These are phyloP conservation scores for Heliconius hermathena DNA, from an alignment of 1,140 invertebrate species.

Conservation along the genomic window DNA sequence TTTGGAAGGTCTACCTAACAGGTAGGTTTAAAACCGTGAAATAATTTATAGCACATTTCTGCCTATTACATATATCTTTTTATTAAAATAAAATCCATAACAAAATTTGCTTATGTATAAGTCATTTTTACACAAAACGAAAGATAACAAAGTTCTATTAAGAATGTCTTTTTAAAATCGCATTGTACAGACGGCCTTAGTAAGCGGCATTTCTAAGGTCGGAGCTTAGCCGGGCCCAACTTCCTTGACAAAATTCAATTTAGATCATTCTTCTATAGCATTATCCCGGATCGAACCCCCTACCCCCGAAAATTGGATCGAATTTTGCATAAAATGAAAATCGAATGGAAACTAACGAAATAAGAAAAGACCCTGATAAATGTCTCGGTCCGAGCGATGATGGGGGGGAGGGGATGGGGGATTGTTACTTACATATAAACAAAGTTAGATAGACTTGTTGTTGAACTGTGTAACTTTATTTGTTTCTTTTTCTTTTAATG, in stretches of 20 bases:
- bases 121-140: no score
- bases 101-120: no score
- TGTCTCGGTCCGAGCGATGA: constrained; percentile 37
- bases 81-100: no score
- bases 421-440: constrained; percentile 28
- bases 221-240: constrained; percentile 50
- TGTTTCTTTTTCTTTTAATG: neutral
- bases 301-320: constrained; percentile 68
- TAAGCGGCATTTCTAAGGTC: constrained; percentile 53
- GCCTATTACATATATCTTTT: no score
- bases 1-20: no score
- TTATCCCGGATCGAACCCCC: constrained; percentile 70
- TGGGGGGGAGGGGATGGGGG: constrained; percentile 29
- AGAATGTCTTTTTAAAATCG: no score
- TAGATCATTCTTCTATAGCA: constrained; percentile 76
- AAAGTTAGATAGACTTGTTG: constrained; percentile 5
- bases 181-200: constrained; percentile 19
- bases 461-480: neutral
- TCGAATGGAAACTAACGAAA: constrained; percentile 76
- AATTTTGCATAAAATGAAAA: constrained; percentile 79
- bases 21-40: no score
- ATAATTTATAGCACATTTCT: no score
- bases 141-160: neutral
- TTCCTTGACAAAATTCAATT: constrained; percentile 71
- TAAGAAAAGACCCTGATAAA: constrained; percentile 61